These are phyloP conservation scores for Whitmania pigra DNA, from an alignment of 1,140 invertebrate genomes.

Conservation along the genomic window DNA sequence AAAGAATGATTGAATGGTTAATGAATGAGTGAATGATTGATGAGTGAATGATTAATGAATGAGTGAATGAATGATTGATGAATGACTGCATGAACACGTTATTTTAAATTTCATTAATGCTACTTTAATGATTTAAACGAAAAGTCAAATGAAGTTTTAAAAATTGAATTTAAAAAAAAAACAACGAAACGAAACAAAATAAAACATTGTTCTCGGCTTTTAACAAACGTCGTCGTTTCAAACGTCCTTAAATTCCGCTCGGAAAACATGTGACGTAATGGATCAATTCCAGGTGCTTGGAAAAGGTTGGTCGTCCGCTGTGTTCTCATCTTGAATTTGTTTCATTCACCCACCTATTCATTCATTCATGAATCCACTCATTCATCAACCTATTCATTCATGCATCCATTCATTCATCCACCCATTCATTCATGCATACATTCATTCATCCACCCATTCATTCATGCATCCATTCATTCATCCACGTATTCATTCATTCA, in stretches of 20 bases:
- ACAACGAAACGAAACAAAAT: too few species aligned
- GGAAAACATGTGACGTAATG: too few species aligned
- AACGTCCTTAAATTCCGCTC: too few species aligned
- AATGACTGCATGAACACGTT: background rate
- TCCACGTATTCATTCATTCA: too few species aligned
- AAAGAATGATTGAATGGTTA: background rate
- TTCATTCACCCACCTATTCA: background rate
- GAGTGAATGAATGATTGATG: background rate
- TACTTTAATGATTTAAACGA: background rate
- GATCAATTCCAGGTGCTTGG: too few species aligned
- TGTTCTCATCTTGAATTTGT: background rate
- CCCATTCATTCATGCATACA: too few species aligned
- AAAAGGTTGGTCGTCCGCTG: too few species aligned
- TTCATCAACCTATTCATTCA: background rate
- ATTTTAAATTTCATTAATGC: background rate
- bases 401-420: conserved; percentile 1
- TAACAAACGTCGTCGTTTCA: too few species aligned
- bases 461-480: too few species aligned
- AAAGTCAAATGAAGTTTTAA: background rate
- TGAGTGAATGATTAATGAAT: background rate
- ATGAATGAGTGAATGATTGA: background rate
- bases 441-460: too few species aligned
- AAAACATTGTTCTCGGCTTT: too few species aligned
- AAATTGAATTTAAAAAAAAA: background rate
- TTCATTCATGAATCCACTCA: background rate